Conservation (phyloP, 2,888 invertebrate species). For the Chrysolina americana region DNA sequence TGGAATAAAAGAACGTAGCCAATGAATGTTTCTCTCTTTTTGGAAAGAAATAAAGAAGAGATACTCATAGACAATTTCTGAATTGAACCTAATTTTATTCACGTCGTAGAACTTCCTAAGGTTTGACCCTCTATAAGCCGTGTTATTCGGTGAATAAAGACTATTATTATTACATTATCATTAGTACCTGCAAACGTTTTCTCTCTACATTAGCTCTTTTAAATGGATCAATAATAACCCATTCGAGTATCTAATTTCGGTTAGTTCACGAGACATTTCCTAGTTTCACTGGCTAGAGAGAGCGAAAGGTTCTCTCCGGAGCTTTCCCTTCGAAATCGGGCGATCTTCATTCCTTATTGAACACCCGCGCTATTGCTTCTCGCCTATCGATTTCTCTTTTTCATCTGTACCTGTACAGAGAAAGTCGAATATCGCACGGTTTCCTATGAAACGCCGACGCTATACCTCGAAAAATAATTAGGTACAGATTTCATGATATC, state of each 20-base stretch:
- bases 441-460: background rate
- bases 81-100: too few relatives aligned
- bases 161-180: too few relatives aligned
- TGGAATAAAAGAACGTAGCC: too few relatives aligned
- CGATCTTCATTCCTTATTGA: conserved; percentile 57
- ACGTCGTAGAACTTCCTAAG: too few relatives aligned
- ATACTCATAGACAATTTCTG: too few relatives aligned
- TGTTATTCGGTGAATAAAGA: too few relatives aligned
- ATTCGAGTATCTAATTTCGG: conserved; percentile 10
- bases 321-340: conserved; percentile 58
- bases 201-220: background rate
- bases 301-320: conserved; percentile 56
- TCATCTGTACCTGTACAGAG: conserved; percentile 23
- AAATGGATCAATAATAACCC: background rate
- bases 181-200: too few relatives aligned
- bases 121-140: too few relatives aligned
- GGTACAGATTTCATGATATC: background rate
- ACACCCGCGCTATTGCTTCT: conserved; percentile 32
- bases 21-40: too few relatives aligned
- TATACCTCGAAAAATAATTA: background rate
- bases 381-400: conserved; percentile 30
- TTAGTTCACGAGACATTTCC: conserved; percentile 50
- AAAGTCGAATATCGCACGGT: conserved; percentile 30
- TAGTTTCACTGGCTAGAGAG: conserved; percentile 58
- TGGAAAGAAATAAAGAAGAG: too few relatives aligned